Evolutionary conservation across 2,113 vertebrate species (phyloP), one percentile per base, ranked within the genome.

Genomic region (Stomatorhinus ivindoensis): DNA sequence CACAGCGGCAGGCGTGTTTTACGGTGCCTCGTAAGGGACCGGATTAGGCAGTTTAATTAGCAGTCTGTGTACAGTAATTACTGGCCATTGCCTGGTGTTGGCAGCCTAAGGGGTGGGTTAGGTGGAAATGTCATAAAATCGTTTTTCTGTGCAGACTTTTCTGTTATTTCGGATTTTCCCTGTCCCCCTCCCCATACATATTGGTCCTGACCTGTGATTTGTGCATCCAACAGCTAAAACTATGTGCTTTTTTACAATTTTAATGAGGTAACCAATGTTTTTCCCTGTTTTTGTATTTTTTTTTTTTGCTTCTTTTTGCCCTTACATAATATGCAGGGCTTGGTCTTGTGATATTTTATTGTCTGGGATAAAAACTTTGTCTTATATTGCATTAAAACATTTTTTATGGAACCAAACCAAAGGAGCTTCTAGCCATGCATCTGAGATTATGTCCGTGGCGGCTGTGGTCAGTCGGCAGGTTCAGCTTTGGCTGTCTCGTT

Each of bases 51-150:
- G 27, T 42, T 47, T 90, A 90, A 90, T 90, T 87, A 90, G 65
- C 48, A 87, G 61, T 53, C 65, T 87, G 46, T 84, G 44, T 51
- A 24, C 27, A 50, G 47, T 87, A 90, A 90, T 87, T 89, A 87
- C 24, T 58, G 80, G 51, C 83, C 80, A 83, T 89, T 87, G 85
- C 61, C 84, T 50, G 31, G 35, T 87, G 61, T 80, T 19, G 21
- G 46, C 61, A 80, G 31, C 31, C 48, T 53, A 31, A 47, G 48
- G 47, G 39, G 58, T 1, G 9, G 55, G 84, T 51, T 15, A 15
- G 24, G 27, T 47, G 27, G 46, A 50, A 50, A 69, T 69, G 61
- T 69, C 61, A 69, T 69, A 31, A 69, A 31, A 69, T 31, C 3
- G 27, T 31, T 82, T 46, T 88, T 80, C 47, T 53, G 44, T 51